Evolutionary conservation across 1,140 invertebrate species (phyloP).

Genomic region (Stegodyphus dumicola): DNA sequence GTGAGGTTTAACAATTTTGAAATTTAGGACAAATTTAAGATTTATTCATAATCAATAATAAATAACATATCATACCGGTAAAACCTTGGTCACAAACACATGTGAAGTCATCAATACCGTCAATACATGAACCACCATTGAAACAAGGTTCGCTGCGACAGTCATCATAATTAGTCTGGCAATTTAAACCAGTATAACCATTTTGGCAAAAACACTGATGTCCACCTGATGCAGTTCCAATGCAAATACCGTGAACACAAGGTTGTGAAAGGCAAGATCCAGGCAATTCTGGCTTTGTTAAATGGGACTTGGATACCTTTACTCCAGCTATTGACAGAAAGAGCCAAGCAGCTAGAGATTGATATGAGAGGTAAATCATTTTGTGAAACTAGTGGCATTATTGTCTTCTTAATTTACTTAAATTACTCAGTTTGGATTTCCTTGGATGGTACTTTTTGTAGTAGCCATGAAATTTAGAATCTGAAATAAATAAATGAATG

Average conservation of each 20-base stretch:
- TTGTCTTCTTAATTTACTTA: neutral
- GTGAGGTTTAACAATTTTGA: no score
- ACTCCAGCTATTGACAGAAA: conserved; percentile 5
- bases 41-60: no score
- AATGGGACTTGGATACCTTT: neutral
- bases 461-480: neutral
- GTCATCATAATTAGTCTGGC: conserved; percentile 84
- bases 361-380: conserved; percentile 36
- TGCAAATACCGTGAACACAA: conserved; percentile 71
- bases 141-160: conserved; percentile 69
- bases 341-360: conserved; percentile 12
- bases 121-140: conserved; percentile 69
- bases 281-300: conserved; percentile 2
- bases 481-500: neutral
- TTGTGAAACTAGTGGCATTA: conserved; percentile 40
- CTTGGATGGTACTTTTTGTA: neutral
- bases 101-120: conserved; percentile 66
- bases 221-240: conserved; percentile 87
- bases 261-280: conserved; percentile 43
- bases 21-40: no score
- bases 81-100: conserved; percentile 85
- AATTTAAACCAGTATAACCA: conserved; percentile 86
- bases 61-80: conserved; percentile 71
- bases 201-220: conserved; percentile 92
- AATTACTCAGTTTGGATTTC: neutral